phyloP scores from a whole-genome alignment of 2,888 invertebrate species.

The Eilema depressum region DNA sequence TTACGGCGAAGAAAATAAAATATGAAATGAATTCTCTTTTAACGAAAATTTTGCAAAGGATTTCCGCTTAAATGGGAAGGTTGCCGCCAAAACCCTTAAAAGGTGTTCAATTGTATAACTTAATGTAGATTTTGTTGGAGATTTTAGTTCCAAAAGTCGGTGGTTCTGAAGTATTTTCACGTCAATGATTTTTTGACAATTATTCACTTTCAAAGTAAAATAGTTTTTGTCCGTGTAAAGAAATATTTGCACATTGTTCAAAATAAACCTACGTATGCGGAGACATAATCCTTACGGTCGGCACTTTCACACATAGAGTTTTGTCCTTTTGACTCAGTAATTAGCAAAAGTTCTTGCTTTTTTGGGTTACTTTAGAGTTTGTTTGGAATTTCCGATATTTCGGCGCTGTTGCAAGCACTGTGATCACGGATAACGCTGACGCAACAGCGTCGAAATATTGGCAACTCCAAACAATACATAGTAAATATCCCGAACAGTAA shows the following conservation, averaged over 20 bases:
- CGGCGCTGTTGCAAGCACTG: too few species aligned
- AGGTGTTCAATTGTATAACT: conserved; percentile 83
- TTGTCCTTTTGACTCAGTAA: not conserved
- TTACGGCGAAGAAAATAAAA: conserved; percentile 27
- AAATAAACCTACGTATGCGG: conserved; percentile 5
- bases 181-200: conserved; percentile 66
- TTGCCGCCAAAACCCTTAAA: conserved; percentile 70
- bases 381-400: too few species aligned
- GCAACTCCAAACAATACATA: too few species aligned
- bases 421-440: too few species aligned
- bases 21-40: conserved; percentile 27
- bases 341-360: not conserved
- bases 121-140: conserved; percentile 53
- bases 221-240: conserved; percentile 23
- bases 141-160: conserved; percentile 55
- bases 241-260: conserved; percentile 17
- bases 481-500: too few species aligned
- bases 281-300: not conserved
- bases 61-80: conserved; percentile 68
- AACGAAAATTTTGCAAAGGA: conserved; percentile 47
- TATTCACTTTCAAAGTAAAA: conserved; percentile 25
- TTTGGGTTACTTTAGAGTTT: too few species aligned
- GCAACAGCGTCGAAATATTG: too few species aligned
- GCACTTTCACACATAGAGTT: conserved; percentile 8
- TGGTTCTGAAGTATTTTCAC: conserved; percentile 69